Percentiles rank a stretch among this genome's conserved stretches.
phyloP scores from a whole-genome alignment of 2,888 invertebrate species.

The Gari tellinella region DNA sequence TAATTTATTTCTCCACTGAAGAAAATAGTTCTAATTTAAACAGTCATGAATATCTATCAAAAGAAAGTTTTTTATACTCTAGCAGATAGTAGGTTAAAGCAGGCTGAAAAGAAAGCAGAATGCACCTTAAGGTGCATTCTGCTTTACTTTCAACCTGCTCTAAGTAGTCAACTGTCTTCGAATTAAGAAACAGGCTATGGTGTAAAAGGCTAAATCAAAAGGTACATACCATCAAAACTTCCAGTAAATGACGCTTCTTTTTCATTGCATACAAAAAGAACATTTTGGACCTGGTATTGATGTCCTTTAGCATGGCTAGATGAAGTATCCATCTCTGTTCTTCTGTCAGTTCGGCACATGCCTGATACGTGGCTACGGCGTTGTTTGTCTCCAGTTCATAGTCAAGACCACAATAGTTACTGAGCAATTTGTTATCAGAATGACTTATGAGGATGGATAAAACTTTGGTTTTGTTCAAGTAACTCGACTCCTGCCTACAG shows the following conservation, averaged over 20 bases:
- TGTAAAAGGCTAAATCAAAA: too few species aligned
- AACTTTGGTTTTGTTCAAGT: slow-evolving; percentile 63
- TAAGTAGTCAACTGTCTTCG: too few species aligned
- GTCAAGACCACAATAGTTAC: slow-evolving; percentile 71
- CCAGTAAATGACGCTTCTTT: slow-evolving; percentile 75
- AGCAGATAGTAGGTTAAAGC: too few species aligned
- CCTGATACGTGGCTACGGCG: slow-evolving; percentile 47
- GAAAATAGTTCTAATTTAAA: too few species aligned
- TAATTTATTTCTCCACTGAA: too few species aligned
- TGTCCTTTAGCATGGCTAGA: slow-evolving; percentile 58
- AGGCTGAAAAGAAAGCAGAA: too few species aligned
- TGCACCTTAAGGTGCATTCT: too few species aligned
- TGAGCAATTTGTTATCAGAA: slow-evolving; percentile 65
- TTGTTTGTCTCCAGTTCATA: slow-evolving; percentile 63
- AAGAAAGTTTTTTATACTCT: too few species aligned
- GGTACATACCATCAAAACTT: slow-evolving; percentile 72
- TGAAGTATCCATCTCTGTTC: slow-evolving; percentile 68
- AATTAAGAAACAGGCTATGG: too few species aligned
- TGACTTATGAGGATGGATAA: slow-evolving; percentile 72
- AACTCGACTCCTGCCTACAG: slow-evolving; percentile 34
- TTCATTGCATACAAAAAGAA: slow-evolving; percentile 69
- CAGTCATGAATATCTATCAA: too few species aligned
- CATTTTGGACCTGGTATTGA: slow-evolving; percentile 70
- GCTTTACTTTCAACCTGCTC: too few species aligned
- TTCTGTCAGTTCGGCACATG: slow-evolving; percentile 60